Base-by-base conservation (phyloP, 2,888 invertebrate species). In the Achlya flavicornis region DNA sequence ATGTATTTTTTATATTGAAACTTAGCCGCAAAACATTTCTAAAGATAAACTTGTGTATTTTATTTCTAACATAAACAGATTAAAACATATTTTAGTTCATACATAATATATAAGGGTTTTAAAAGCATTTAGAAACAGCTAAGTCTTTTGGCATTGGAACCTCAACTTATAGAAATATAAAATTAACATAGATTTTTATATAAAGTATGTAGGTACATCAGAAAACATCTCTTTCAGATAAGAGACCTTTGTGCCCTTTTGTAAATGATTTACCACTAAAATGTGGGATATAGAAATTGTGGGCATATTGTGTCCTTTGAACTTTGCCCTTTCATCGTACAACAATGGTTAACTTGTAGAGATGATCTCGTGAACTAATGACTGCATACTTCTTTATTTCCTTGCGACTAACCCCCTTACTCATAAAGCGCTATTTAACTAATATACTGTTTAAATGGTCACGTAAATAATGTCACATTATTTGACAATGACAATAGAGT, bases 271-370 rank as follows among this genome's bases (percentile, higher is more conserved):
- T 53, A 53, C 53, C 53, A 53, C 62, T 64, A 26, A 61, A 72
- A 61, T 67, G 60, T 67, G 53, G n/a, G 61, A 66, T 65, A 71
- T 61, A 70, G 65, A 68, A 71, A 53, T 67, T 72, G 71, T 72
- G 67, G 70, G 63, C 63, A 78, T 66, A 76, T 68, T 74, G 70
- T 76, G 70, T 72, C 71, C 76, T 76, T 78, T 71, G 77, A 76
- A 78, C 71, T 69, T 61, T 57, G 65, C 67, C 71, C 74, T 70
- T 76, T 76, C 67, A 68, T 63, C 61, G 33, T 61, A 57, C 16
- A 72, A 76, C 76, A 77, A 77, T 77, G 70, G 72, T 61, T 69
- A 16, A 53, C 19, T 19, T 19, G 53, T 53, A 19, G 53, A 53
- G 53, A 53, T 53, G 53, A 53, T 53, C 19, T 53, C 53, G 53